Evolutionary conservation across 1,140 invertebrate genomes (phyloP).

Genomic region (Bombus confusus): DNA sequence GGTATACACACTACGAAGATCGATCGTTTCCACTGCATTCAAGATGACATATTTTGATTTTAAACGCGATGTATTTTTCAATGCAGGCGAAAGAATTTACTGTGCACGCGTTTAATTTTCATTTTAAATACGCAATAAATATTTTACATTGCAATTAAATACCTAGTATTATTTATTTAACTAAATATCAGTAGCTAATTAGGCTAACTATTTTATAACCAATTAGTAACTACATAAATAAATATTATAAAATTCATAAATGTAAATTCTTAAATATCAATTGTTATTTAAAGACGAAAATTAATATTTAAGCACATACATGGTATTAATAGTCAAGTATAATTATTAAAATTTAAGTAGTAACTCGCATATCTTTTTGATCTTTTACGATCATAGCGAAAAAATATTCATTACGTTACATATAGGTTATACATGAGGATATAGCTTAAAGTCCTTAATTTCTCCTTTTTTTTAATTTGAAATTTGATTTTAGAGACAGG

Average conservation of each 20-base stretch:
- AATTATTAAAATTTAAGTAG: neutral
- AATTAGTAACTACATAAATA: no score
- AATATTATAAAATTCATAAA: neutral
- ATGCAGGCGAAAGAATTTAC: neutral
- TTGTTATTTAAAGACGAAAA: neutral
- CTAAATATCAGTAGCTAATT: neutral
- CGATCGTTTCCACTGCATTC: conserved; percentile 39
- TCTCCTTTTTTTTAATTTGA: neutral
- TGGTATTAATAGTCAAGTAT: neutral
- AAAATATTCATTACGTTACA: neutral
- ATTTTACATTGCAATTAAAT: neutral
- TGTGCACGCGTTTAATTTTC: neutral
- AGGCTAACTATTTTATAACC: no score
- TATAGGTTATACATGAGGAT: neutral
- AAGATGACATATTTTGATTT: conserved; percentile 28
- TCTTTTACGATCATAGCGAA: neutral
- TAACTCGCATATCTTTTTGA: neutral
- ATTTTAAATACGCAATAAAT: neutral
- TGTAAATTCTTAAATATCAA: neutral
- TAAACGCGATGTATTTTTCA: conserved; percentile 26
- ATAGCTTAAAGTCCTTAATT: neutral
- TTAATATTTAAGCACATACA: neutral
- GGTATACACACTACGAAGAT: conserved; percentile 42
- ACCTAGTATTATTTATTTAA: neutral
- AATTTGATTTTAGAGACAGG: neutral